Percentiles rank a stretch among this genome's conserved stretches.
Evolutionary conservation across 2,797 vertebrate species (phyloP).

Genomic region (Phrynocephalus guinanensis): DNA sequence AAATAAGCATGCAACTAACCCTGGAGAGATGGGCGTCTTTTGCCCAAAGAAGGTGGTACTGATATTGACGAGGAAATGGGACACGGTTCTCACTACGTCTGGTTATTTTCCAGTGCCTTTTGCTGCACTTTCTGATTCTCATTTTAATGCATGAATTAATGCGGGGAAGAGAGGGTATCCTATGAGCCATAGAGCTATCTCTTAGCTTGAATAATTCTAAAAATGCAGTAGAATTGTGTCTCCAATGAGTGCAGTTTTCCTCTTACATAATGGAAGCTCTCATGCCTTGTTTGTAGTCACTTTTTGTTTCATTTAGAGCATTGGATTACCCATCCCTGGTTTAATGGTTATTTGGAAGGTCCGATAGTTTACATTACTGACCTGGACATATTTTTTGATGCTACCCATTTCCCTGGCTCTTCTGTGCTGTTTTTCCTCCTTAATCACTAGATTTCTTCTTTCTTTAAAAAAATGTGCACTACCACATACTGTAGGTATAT

Average conservation of each 20-base stretch:
- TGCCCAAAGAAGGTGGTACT: neutral
- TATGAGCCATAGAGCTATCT: no score
- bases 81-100: neutral
- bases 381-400: neutral
- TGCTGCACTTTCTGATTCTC: neutral
- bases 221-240: no score
- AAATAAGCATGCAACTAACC: neutral
- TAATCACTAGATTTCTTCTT: neutral
- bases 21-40: neutral
- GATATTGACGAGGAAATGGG: neutral
- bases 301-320: no score
- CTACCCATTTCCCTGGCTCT: neutral
- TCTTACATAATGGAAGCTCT: no score
- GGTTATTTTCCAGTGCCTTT: neutral
- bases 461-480: neutral
- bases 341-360: neutral
- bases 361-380: neutral
- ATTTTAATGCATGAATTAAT: neutral
- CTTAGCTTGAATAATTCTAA: no score
- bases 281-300: no score
- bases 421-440: neutral
- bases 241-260: no score
- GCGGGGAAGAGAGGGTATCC: no score
- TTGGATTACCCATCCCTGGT: no score
- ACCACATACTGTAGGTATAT: neutral